Percentiles rank a stretch among this genome's conserved stretches.
Evolutionary conservation across 2,113 vertebrate genomes (phyloP).

Genomic region (Nerophis lumbriciformis): DNA sequence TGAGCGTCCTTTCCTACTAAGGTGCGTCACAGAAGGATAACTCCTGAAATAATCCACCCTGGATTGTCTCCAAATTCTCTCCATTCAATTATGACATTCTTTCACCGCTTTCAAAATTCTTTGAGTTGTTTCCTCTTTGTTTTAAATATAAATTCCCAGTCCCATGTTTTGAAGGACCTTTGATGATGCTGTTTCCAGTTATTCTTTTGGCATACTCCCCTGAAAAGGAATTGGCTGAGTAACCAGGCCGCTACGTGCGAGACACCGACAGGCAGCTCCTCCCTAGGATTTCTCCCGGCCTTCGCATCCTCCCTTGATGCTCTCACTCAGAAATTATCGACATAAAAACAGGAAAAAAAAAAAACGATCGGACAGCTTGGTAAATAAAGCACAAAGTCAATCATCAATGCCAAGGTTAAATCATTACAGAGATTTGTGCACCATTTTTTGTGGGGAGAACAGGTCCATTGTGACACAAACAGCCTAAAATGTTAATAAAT

Average conservation of each 20-base stretch:
- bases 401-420: conserved; percentile 4
- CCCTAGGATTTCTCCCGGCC: conserved; percentile 48
- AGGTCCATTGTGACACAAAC: background rate
- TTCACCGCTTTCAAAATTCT: conserved; percentile 42
- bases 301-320: conserved; percentile 34
- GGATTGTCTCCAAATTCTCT: conserved; percentile 25
- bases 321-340: conserved; percentile 15
- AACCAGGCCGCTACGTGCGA: conserved; percentile 50
- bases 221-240: conserved; percentile 58
- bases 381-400: conserved; percentile 41
- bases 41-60: conserved; percentile 47
- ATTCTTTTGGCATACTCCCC: conserved; percentile 80
- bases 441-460: background rate
- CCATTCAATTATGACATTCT: conserved; percentile 19
- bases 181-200: conserved; percentile 94
- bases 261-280: conserved; percentile 65
- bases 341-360: background rate
- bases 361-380: conserved; percentile 34
- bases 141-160: conserved; percentile 48
- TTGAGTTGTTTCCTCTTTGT: conserved; percentile 76
- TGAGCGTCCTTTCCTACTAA: conserved; percentile 43
- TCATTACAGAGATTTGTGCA: background rate
- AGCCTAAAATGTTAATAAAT: background rate
- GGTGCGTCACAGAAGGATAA: conserved; percentile 35
- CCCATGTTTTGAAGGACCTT: conserved; percentile 64